These are phyloP conservation scores for Phaenicophaeus curvirostris DNA, from an alignment of 2,797 vertebrate species.

Conservation along the genomic window DNA sequence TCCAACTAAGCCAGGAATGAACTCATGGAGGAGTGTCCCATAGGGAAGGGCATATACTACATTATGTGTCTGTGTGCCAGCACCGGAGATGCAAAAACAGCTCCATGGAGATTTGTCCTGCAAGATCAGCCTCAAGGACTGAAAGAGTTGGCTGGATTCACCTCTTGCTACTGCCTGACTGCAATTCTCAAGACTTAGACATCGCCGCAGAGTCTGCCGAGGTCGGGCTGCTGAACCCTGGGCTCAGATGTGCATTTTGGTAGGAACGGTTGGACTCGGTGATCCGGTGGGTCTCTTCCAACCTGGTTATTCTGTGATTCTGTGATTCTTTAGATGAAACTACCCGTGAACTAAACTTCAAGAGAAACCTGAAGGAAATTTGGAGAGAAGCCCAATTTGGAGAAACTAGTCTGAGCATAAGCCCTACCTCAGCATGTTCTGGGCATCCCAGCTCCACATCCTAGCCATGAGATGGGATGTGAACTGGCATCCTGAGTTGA, in stretches of 20 bases:
- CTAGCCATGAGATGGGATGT: background rate
- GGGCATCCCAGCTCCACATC: background rate
- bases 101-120: background rate
- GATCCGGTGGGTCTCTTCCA: no score
- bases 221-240: background rate
- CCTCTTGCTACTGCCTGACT: constrained; percentile 29
- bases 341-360: background rate
- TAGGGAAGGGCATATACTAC: constrained; percentile 32
- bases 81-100: constrained; percentile 1
- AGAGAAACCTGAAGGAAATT: background rate
- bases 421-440: background rate
- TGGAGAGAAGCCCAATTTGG: background rate
- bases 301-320: no score
- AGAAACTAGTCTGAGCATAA: background rate
- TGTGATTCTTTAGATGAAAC: no score
- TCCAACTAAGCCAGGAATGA: constrained; percentile 53
- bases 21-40: constrained; percentile 47
- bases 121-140: background rate
- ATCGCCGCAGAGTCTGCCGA: background rate
- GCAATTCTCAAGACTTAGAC: background rate
- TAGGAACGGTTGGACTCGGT: no score
- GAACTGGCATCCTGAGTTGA: background rate
- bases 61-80: constrained; percentile 5
- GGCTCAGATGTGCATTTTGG: background rate
- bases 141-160: constrained; percentile 23